Evolutionary conservation across 2,797 vertebrate species (phyloP), one percentile per base, ranked within the genome.

Genomic region (Tenualosa thibaudeaui): DNA sequence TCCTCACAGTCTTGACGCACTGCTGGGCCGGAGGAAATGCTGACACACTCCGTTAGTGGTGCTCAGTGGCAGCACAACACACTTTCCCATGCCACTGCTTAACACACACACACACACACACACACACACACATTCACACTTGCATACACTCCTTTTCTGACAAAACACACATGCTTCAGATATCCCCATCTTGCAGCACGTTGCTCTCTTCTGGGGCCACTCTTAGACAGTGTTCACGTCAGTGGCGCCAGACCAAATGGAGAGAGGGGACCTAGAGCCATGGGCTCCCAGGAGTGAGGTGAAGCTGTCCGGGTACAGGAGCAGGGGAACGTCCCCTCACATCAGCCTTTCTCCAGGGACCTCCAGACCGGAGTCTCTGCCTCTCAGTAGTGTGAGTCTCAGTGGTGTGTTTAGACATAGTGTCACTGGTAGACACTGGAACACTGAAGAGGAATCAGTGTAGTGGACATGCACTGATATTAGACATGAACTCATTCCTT

Each of bases 1-100:
- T 90, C 81, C 83, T 90, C 89, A 87, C 62, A 85, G 54, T 86
- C 40, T 81, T 78, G 81, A 83, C 83, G 51, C 78, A 71, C 37
- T 78, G 68, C 31, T 58, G 26, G 3, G 2, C 81, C 60, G 17
- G 86, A 87, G 86, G 85, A 90, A 88, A 90, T 83, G 82, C 81
- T 87, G 85, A 88, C 86, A 50, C 83, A 78, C 71, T 78, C 50
- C 54, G 85, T 81, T 82, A 85, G 22, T 84, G 82, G 81, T 82
- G 40, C 84, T 82, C 49, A 85, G 50, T 7, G 8, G 9, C 84
- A 19, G 84, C 85, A 82, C 81, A 85, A 88, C 86, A 84, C 84
- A 78, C 26, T 53, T 83, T 81, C 53, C 60, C 87, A 82, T 56
- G 53, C 82, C 86, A 83, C 71, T 15, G 17, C 40, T 40, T 50